Conservation (phyloP, 2,888 invertebrate species). For the Rotaria macrura region DNA sequence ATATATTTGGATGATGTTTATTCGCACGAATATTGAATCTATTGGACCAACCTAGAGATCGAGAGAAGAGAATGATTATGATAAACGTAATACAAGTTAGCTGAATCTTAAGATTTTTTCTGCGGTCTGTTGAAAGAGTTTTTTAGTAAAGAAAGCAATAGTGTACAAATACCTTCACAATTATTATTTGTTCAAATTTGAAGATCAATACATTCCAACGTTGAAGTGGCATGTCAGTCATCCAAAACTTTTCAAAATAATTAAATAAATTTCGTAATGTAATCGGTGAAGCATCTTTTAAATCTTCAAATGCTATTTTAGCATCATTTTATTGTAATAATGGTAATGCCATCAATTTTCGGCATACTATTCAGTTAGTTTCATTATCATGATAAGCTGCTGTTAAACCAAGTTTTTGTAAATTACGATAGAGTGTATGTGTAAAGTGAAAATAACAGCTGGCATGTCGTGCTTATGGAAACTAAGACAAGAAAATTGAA, state of each 20-base stretch:
- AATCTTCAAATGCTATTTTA: too few relatives aligned
- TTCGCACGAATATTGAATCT: not conserved
- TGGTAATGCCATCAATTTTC: too few relatives aligned
- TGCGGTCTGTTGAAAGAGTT: too few relatives aligned
- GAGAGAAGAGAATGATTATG: not conserved
- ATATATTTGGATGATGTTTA: not conserved
- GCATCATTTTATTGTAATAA: too few relatives aligned
- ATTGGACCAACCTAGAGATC: not conserved
- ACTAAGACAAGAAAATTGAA: not conserved
- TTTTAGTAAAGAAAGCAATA: too few relatives aligned
- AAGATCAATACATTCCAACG: slow-evolving; percentile 5
- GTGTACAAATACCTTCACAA: not conserved
- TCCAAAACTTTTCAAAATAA: not conserved
- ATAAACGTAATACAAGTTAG: too few relatives aligned
- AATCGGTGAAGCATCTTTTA: not conserved
- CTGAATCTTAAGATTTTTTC: too few relatives aligned
- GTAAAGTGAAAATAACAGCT: not conserved
- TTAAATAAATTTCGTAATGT: not conserved
- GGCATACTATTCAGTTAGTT: too few relatives aligned
- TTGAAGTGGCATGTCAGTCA: not conserved
- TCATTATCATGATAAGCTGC: not conserved
- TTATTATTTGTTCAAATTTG: not conserved
- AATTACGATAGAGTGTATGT: not conserved
- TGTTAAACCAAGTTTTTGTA: not conserved
- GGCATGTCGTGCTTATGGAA: not conserved